Evolutionary conservation across 2,797 vertebrate species (phyloP), one percentile per base, ranked within the genome.

Genomic region (Molossus alvarezi): DNA sequence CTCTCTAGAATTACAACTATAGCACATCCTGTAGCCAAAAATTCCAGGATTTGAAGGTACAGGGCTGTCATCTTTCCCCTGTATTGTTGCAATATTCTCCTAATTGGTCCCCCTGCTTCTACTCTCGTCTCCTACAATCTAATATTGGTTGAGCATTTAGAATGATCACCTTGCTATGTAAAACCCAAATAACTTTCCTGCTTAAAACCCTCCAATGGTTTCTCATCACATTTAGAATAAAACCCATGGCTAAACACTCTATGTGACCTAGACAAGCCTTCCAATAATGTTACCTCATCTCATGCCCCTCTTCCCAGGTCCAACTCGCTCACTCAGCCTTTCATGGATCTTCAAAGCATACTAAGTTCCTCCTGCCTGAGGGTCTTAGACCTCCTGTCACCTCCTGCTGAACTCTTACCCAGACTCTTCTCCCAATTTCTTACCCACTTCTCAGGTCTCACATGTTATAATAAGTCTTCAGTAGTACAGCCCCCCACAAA

Each of bases 1-100:
- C 86, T 95, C 80, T 95, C 86, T 93, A 80, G 86, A 89, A 79
- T 93, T 65, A 83, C 17, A 91, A 21, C 18, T n/a, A 37, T 0
- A 41, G 55, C 18, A 79, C 5, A 12, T 7, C 51, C n/a, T 2
- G 14, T 12, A 51, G 86, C 33, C 77, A 3, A 18, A 65, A 95
- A 62, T 65, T 72, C 71, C 73, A 89, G 57, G 13, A 76, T 51
- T 87, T 65, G 37, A 75, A 86, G 33, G 55, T 23, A 62, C 0
- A 45, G 57, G 29, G 51, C 17, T 21, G 17, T 51, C 58, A 62
- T 65, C 77, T 67, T 93, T 85, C 41, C 41, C 60, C 88, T 77
- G 27, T 55, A 72, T 58, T 86, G 21, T 55, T 90, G 53, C 58
- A 6, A 1, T 20, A n/a, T 3, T 13, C 21, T 88, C 14, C 45